Percentiles rank a stretch among this genome's conserved stretches.
These are phyloP conservation scores for Ypsolopha scabrella DNA, from an alignment of 2,888 invertebrate species.

Conservation along the genomic window DNA sequence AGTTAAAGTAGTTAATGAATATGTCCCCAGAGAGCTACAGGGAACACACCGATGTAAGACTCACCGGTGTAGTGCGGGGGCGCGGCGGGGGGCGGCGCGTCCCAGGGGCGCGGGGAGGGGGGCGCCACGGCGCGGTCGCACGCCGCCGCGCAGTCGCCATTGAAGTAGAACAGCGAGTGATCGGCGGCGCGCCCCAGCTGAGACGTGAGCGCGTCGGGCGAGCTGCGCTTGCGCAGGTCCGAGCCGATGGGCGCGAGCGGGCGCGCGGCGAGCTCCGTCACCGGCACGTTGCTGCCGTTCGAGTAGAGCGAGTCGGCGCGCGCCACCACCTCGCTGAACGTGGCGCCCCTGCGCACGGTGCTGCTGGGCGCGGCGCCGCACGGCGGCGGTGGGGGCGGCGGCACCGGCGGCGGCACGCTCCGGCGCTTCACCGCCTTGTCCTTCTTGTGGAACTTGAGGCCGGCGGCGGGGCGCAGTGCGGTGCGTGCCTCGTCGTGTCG, in stretches of 20 bases:
- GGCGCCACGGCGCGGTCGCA: background rate
- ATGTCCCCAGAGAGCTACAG: too few relatives aligned
- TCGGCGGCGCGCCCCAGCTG: conserved; percentile 11
- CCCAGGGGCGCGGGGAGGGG: background rate
- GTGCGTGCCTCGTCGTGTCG: background rate
- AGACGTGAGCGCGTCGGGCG: conserved; percentile 13
- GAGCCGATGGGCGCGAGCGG: conserved; percentile 45
- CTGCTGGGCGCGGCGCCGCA: conserved; percentile 12
- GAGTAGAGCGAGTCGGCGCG: conserved; percentile 4
- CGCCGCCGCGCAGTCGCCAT: conserved; percentile 48
- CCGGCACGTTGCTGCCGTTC: conserved; percentile 7
- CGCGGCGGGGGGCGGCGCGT: conserved; percentile 8
- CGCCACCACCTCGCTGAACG: conserved; percentile 49
- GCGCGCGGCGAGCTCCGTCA: background rate
- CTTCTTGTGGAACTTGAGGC: background rate
- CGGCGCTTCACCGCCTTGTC: background rate
- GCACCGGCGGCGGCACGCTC: conserved; percentile 17
- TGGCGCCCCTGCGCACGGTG: conserved; percentile 39
- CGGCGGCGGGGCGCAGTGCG: background rate
- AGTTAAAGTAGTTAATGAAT: too few relatives aligned
- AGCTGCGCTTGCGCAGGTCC: conserved; percentile 37
- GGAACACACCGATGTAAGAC: too few relatives aligned
- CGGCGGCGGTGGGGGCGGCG: conserved; percentile 13
- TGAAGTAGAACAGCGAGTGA: conserved; percentile 70
- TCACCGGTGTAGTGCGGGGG: conserved; percentile 4